Evolutionary conservation across 2,888 invertebrate species (phyloP), one percentile per base, ranked within the genome.

Genomic region (Amblyjoppa proteus): DNA sequence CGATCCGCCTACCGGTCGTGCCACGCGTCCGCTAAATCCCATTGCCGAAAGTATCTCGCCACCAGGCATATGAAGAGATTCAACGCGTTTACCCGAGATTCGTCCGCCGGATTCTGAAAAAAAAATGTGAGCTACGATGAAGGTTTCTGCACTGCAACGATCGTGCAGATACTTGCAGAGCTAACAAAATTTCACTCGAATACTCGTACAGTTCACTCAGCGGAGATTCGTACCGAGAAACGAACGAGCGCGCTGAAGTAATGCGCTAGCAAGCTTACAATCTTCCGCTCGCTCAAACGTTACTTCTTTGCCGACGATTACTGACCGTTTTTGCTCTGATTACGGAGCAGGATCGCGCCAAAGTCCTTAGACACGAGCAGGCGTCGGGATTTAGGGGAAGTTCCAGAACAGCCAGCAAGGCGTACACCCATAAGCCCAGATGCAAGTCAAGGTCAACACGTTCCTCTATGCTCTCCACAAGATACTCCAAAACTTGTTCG

Each of bases 21-120:
- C 91, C 79, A 92, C 58, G 90, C 79, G 89, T 97, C 97, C 38
- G 96, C 96, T 90, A 97, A 94, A 94, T 97, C 97, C 88, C 95
- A 94, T 93, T 98, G 97, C 87, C 96, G 95, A 94, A 97, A 97
- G 94, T 97, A 97, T 90, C 96, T 95, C 58, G 96, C 95, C 68
- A 97, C 96, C 87, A 97, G 94, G 93, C 97, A 97, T 91, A 97
- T 97, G 90, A 97, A 96, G 74, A 97, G 94, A 94, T 97, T 97
- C 58, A 97, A 92, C 9, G 96, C 95, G 70, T 94, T 93, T 68
- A 95, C 95, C 78, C 92, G 89, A 87, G 89, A 94, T 94, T 90
- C 95, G 64, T 89, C 95, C 6, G 73, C 81, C 25, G 84, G 58
- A 76, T 81, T 87, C 90, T 91, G 82, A 34, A 86, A 81, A 79